Evolutionary conservation across 2,113 vertebrate genomes (phyloP).

Genomic region (Ia io): DNA sequence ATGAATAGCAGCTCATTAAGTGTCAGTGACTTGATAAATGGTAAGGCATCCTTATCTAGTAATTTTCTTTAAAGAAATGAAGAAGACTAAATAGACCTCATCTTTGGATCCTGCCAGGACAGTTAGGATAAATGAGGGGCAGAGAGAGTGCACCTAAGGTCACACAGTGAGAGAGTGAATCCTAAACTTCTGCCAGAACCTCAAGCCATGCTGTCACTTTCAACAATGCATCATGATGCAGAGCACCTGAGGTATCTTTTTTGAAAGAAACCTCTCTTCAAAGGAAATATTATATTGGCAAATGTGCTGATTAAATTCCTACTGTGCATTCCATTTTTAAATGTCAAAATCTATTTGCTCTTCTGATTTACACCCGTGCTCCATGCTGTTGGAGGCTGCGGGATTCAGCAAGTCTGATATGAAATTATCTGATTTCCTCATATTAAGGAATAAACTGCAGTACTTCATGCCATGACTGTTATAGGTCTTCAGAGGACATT

Average conservation of each 20-base stretch:
- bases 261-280: constrained; percentile 23
- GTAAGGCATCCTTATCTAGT: background rate
- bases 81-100: background rate
- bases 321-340: constrained; percentile 39
- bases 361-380: background rate
- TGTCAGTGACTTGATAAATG: background rate
- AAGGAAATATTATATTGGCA: constrained; percentile 21
- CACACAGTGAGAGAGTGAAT: background rate
- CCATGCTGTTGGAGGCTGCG: background rate
- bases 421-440: background rate
- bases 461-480: background rate
- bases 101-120: background rate
- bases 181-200: background rate
- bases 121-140: constrained; percentile 33
- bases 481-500: background rate
- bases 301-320: constrained; percentile 45
- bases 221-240: background rate
- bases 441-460: background rate
- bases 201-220: background rate
- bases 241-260: background rate
- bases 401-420: background rate
- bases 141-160: background rate
- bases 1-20: background rate
- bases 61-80: constrained; percentile 16
- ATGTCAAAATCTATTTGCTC: constrained; percentile 43